A percentile compares a stretch with the other conserved stretches of the same genome.
Conservation (phyloP, 2,888 invertebrate genomes). For the Latheticus oryzae region DNA sequence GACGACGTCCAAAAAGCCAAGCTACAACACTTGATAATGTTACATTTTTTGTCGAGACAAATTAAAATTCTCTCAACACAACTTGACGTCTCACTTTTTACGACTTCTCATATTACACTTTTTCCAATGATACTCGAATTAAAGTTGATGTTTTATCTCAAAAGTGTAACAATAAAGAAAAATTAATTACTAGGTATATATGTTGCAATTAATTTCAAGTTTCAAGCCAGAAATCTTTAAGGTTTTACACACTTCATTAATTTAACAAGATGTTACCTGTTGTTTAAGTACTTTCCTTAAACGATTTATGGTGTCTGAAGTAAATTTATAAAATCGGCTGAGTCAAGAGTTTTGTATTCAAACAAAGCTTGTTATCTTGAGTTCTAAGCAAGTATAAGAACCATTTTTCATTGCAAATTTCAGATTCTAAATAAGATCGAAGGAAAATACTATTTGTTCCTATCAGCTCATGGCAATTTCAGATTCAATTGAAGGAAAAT, state of each 20-base stretch:
- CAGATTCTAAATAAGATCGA: slow-evolving; percentile 1
- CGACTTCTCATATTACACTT: slow-evolving; percentile 25
- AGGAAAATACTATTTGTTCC: not conserved
- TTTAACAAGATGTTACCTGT: no score
- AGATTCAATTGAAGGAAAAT: no score
- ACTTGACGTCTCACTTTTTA: slow-evolving; percentile 32
- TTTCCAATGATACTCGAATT: no score
- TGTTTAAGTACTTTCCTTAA: slow-evolving; percentile 1
- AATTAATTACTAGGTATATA: no score
- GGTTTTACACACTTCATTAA: no score
- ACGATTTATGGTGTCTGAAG: not conserved
- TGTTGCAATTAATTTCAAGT: no score
- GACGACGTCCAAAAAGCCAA: slow-evolving; percentile 86
- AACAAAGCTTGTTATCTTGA: slow-evolving; percentile 12
- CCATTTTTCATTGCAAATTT: slow-evolving; percentile 4
- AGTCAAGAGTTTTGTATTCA: slow-evolving; percentile 9
- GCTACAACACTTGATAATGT: slow-evolving; percentile 68
- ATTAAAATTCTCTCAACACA: slow-evolving; percentile 35
- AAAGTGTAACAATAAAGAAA: no score
- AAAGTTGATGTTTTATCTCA: no score
- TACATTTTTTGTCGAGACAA: slow-evolving; percentile 28
- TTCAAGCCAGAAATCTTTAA: no score
- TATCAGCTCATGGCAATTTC: not conserved
- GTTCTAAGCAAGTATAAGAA: slow-evolving; percentile 6
- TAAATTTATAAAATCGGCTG: slow-evolving; percentile 6